Evolutionary conservation across 2,888 invertebrate genomes (phyloP), one percentile per base, ranked within the genome.

Genomic region (Flexamia atlantica): DNA sequence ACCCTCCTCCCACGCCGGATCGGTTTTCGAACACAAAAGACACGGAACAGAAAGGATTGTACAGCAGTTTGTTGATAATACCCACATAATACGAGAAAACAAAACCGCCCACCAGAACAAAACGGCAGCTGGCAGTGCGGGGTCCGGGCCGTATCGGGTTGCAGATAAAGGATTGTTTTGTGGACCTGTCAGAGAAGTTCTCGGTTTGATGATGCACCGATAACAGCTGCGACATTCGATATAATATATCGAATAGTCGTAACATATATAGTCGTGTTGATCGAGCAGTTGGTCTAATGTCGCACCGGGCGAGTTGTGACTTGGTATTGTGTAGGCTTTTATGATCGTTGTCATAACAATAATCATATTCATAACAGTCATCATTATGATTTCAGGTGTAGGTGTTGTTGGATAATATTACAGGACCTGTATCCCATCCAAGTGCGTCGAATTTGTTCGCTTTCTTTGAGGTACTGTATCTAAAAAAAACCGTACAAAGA

Each of bases 71-170:
- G 70, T 20, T 40, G 70, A 36, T 70, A 70, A 70, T 70, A 70
- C 70, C 70, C 70, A 23, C 36, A 70, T 40, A 70, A 70, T 70
- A 40, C 36, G 36, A 23, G 12, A 70, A 70, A 70, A 36, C 36
- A 70, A 70, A 70, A 36, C 70, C 70, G n/a, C n/a, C 36, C 32
- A 36, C 36, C 70, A 40, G 32, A 70, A 70, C 70, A 70, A 36
- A 32, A 70, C 36, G 70, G 40, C 70, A 70, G 70, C 70, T 70
- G 70, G 23, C 32, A 20, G 70, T 5, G 40, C 30, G 30, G 14
- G 30, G 28, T 4, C 60, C 3, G 30, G n/a, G 68, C 68, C 28
- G 46, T 2, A 10, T 64, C 64, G 64, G 64, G 64, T 64, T 64
- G 30, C 28, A 17, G 64, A 30, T 64, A 64, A 64, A 28, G 28